Conservation (phyloP, 2,797 vertebrate genomes). For the Gallirallus australis region DNA sequence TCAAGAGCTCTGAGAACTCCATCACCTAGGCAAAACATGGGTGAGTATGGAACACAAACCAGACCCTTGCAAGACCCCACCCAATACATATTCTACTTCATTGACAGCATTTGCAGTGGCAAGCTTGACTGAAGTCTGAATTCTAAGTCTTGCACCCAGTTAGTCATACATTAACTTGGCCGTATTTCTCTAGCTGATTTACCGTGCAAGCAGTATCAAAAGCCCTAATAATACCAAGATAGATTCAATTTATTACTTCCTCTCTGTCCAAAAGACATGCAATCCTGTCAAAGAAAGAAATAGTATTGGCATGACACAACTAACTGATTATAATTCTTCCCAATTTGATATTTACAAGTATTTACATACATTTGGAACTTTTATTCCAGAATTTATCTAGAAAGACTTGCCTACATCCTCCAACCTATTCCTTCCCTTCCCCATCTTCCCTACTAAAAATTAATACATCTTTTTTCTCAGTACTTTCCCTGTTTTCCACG, state of each 20-base stretch:
- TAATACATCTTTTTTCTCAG: background rate
- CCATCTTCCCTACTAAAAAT: background rate
- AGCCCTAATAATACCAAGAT: background rate
- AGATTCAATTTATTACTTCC: background rate
- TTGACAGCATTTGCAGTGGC: background rate
- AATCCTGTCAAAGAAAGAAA: background rate
- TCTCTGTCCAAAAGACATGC: background rate
- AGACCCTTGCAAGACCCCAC: background rate
- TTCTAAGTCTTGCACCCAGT: background rate
- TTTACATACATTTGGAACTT: background rate
- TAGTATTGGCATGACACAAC: background rate
- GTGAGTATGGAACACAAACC: background rate
- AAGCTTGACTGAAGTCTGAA: background rate
- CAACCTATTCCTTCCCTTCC: background rate
- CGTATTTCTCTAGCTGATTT: background rate
- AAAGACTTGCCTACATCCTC: background rate
- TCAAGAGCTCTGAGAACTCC: background rate
- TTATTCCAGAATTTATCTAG: background rate
- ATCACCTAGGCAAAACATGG: accelerated
- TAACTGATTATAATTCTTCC: background rate
- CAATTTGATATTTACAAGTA: background rate
- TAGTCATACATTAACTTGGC: background rate
- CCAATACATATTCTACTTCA: accelerated
- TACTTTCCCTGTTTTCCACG: background rate
- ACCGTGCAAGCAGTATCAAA: background rate